Evolutionary conservation across 2,113 vertebrate genomes (phyloP).

Genomic region (Hippoglossus stenolepis): DNA sequence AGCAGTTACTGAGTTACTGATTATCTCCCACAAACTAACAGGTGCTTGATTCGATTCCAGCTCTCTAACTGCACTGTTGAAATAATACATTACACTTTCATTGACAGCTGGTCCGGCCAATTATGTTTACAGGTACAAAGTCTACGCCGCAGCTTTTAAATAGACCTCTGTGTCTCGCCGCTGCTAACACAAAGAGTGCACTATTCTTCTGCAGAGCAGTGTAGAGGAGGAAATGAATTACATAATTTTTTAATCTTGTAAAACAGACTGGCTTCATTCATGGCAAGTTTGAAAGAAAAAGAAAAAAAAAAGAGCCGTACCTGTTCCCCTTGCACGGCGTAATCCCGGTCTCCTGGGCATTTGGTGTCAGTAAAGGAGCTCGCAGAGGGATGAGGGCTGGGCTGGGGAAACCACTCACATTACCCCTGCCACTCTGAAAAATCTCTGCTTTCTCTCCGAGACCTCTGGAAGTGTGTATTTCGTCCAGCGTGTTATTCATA

Average conservation of each 20-base stretch:
- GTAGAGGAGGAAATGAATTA: not conserved
- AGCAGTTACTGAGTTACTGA: slow-evolving; percentile 73
- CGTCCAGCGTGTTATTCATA: slow-evolving; percentile 83
- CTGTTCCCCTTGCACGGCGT: slow-evolving; percentile 75
- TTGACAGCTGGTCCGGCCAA: slow-evolving; percentile 39
- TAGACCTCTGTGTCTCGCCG: slow-evolving; percentile 47
- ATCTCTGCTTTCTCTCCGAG: slow-evolving; percentile 79
- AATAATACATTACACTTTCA: slow-evolving; percentile 54
- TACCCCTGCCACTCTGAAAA: slow-evolving; percentile 76
- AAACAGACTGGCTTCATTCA: not conserved
- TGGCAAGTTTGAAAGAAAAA: not conserved
- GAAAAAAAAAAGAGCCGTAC: slow-evolving; percentile 63
- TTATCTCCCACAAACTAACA: slow-evolving; percentile 73
- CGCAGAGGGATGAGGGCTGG: slow-evolving; percentile 74
- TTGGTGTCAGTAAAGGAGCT: slow-evolving; percentile 70
- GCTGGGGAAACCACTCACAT: slow-evolving; percentile 68
- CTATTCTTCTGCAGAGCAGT: slow-evolving; percentile 46
- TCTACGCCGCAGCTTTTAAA: slow-evolving; percentile 64
- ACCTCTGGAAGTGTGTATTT: slow-evolving; percentile 76
- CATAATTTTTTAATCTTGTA: not conserved
- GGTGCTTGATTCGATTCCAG: slow-evolving; percentile 75
- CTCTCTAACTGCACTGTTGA: slow-evolving; percentile 39
- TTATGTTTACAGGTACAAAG: slow-evolving; percentile 78
- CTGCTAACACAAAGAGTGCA: slow-evolving; percentile 64
- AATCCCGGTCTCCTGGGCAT: slow-evolving; percentile 68